Evolutionary conservation across 1,140 invertebrate species (phyloP), one percentile per base, ranked within the genome.

Genomic region (Conopomorpha cramerella): DNA sequence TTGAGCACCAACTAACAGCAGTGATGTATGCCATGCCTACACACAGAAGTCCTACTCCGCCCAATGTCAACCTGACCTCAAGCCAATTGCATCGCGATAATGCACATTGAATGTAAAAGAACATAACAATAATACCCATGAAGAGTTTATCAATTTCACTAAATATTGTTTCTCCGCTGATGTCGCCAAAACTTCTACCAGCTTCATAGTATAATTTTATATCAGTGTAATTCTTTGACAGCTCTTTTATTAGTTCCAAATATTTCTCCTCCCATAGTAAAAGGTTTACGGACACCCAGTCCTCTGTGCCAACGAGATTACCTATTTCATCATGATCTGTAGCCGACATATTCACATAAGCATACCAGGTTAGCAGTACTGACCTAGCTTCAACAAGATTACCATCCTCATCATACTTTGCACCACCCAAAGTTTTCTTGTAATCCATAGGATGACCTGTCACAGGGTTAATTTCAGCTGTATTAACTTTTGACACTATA

Each of bases 11-110:
- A 27, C 88, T 86, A 44, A 86, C 83, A 0, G 87, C 83, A 13
- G 87, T 81, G 1, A 86, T 57, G 41, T 92, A 88, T n/a, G 90
- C 85, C 68, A 90, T 82, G n/a, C 83, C 87, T 34, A 92, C 84
- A 52, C 84, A 85, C 4, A 87, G 51, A 15, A 93, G 60, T 25
- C 89, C 90, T 30, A 86, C 77, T 41, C 81, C 62, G 10, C 84
- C 86, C 18, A 88, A 61, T 38, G 81, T 80, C 42, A 89, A 81
- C 45, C 83, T 82, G 43, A 85, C 82, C 72, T 91, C 87, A n/a
- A 90, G 67, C 77, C 86, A 83, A 62, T 88, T 90, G 48, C 80
- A 87, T 55, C 86, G 85, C 8, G 89, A 90, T 17, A 91, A 68
- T 41, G 88, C 85, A 27, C 88, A 54, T 48, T 87, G 80, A 18